Conservation (phyloP, 2,797 vertebrate species). For the Tamandua tetradactyla region DNA sequence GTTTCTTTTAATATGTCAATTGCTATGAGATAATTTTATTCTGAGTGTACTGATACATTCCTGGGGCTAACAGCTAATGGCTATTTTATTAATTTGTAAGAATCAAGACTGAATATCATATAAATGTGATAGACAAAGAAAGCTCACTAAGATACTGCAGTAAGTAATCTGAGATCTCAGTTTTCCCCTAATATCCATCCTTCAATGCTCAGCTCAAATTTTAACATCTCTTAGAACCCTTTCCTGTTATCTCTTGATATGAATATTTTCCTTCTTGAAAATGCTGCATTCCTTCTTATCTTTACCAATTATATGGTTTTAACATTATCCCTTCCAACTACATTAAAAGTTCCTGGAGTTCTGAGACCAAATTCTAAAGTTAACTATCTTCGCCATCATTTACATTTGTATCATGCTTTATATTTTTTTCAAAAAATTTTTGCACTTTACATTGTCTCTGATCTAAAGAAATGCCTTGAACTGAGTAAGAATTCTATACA, state of each 20-base stretch:
- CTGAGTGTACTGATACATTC: neutral
- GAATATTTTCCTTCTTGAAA: conserved; percentile 21
- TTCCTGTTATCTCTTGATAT: neutral
- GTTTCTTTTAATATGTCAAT: conserved; percentile 19
- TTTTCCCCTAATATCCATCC: neutral
- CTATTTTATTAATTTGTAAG: neutral
- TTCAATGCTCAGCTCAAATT: neutral
- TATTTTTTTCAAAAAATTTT: neutral
- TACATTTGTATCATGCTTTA: neutral
- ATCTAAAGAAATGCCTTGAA: conserved; percentile 4
- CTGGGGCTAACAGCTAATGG: neutral
- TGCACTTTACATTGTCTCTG: neutral
- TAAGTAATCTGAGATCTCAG: neutral
- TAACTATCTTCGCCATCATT: neutral
- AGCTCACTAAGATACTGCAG: neutral
- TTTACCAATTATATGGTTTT: neutral
- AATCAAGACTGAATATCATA: neutral
- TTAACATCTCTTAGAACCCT: neutral
- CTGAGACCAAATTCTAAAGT: neutral
- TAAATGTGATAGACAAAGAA: neutral
- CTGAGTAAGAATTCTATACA: neutral
- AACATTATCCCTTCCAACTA: neutral
- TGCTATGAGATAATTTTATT: conserved; percentile 21
- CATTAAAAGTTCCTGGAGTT: neutral
- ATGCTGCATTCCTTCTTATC: neutral